These are phyloP conservation scores for Harpalus rufipes DNA, from an alignment of 2,888 invertebrate genomes.

Conservation along the genomic window DNA sequence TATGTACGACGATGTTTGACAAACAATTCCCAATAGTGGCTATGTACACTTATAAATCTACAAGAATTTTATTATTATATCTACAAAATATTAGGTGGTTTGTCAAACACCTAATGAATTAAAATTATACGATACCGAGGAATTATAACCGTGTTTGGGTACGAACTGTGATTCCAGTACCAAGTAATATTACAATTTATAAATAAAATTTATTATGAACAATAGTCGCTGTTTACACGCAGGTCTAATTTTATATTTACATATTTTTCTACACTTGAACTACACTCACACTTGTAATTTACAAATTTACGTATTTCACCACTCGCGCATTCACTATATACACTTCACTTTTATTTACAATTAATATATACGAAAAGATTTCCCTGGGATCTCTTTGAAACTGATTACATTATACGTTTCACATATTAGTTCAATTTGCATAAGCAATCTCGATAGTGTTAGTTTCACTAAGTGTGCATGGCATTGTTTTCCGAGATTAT, in stretches of 20 bases:
- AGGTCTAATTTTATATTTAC: slow-evolving; percentile 26
- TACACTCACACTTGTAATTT: slow-evolving; percentile 41
- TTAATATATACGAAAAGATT: slow-evolving; percentile 44
- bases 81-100: slow-evolving; percentile 41
- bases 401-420: slow-evolving; percentile 41
- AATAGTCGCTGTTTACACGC: slow-evolving; percentile 49
- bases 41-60: slow-evolving; percentile 32
- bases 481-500: slow-evolving; percentile 3
- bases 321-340: slow-evolving; percentile 25
- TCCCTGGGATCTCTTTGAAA: slow-evolving; percentile 59
- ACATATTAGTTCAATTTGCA: slow-evolving; percentile 12
- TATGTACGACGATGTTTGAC: slow-evolving; percentile 32
- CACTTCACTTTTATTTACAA: slow-evolving; percentile 50
- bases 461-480: background rate
- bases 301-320: slow-evolving; percentile 43
- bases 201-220: slow-evolving; percentile 51
- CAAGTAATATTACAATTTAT: too few relatives aligned
- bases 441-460: slow-evolving; percentile 13
- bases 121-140: slow-evolving; percentile 54
- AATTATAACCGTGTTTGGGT: slow-evolving; percentile 56
- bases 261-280: slow-evolving; percentile 28
- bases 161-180: slow-evolving; percentile 50
- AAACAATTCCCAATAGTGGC: slow-evolving; percentile 7
- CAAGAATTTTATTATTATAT: slow-evolving; percentile 20
- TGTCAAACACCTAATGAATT: slow-evolving; percentile 43